Evolutionary conservation across 53 echinoderm and acorn worm species (phyloP), one percentile per base, ranked within the genome.

Genomic region (Luidia sarsii): DNA sequence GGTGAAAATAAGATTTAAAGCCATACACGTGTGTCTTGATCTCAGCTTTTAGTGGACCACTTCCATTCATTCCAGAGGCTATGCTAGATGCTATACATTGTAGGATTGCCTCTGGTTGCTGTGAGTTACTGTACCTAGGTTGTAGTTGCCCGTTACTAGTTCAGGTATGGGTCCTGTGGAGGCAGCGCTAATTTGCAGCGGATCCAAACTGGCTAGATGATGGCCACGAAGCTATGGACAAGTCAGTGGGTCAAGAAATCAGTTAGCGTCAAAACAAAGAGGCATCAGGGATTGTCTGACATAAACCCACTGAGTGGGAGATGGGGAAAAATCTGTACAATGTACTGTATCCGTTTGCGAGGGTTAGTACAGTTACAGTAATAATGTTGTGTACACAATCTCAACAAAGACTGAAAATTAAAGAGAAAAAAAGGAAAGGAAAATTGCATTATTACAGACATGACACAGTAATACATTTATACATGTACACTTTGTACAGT

Each of bases 181-280:
- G 13, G 87, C 84, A 19, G 70, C 67, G 4, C 77, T 86, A 52
- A 92, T 89, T 46, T 63, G 70, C 6, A 95, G 83, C 2, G 95
- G 95, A 68, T 95, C 95, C 77, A 92, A 75, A 22, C 65, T 45
- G 32, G 95, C 95, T 36, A 95, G 41, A 70, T 92, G 85, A 74
- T 95, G 95, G 68, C 92, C 92, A 36, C 95, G 91, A 84, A 95
- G 88, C 92, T 95, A 83, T 34, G 75, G 22, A 25, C 8, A 34
- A 31, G 1, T 8, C n/a, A 66, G 38, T 20, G 16, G 8, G 33
- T 7, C 22, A 22, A 16, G 15, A 20, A 37, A n/a, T n/a, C 27
- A 20, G 3, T 24, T 19, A 30, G 64, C 29, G 49, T 41, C 41
- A 41, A 41, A 41, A 41, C 6, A 41, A 41, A 7, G 11, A 41